Evolutionary conservation across 2,888 invertebrate genomes (phyloP), one percentile per base, ranked within the genome.

Genomic region (Tromatobia lineatoria): DNA sequence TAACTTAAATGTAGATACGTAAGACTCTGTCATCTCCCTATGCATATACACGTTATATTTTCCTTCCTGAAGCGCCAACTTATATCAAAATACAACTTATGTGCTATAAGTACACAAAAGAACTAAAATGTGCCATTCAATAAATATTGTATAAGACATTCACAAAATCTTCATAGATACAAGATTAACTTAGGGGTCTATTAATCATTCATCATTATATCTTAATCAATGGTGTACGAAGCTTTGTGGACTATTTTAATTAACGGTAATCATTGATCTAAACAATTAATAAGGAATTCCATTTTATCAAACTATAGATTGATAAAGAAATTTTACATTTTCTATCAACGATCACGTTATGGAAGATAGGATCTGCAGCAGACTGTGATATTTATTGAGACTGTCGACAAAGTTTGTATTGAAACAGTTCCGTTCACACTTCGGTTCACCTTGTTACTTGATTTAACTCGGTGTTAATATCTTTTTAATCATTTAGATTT

Each of bases 21-120:
- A 87, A 85, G 87, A 83, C 87, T 87, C 88, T 86, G 87, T 88
- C 88, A 88, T 90, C 90, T 88, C 87, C 6, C 13, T 87, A 86
- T 87, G 88, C 88, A 90, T 87, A 90, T 87, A 86, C 86, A 77
- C 78, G 78, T 67, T 50, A 47, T 57, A 70, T 70, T 75, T 67
- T 71, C 50, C 54, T 54, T 59, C n/a, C 45, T 23, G 13, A 2
- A 25, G 54, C 25, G 23, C 54, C 50, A 57, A 57, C 20, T 54
- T 61, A 45, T 4, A 18, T 50, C n/a, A 25, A 25, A 3, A 42
- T 45, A 77, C 42, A 67, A 67, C 11, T 54, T 64, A 66, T 76
- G 45, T 18, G 20, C 38, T 15, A 64, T 64, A 70, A 81, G 70
- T 77, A 67, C 29, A 57, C 59, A 23, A 15, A 47, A 29, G 18